Evolutionary conservation across 2,888 invertebrate genomes (phyloP), one percentile per base, ranked within the genome.

Genomic region (Alviniconcha strummeri): DNA sequence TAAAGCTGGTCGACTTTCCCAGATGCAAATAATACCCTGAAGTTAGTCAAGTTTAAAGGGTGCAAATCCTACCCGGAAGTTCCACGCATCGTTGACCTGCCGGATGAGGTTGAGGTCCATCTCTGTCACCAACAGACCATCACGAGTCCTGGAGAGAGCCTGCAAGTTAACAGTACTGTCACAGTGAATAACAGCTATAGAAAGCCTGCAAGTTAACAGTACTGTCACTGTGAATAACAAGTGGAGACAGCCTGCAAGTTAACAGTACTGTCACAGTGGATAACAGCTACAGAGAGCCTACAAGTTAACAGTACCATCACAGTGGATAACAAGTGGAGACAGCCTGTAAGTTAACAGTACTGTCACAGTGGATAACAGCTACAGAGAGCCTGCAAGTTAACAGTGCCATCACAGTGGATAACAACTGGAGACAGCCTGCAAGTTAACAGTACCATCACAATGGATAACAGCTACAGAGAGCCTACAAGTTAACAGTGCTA

Each of bases 41-140:
- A 36, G 36, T 36, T 36, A 36, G 36, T 36, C 36, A 36, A 3
- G 36, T 17, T n/a, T 72, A n/a, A 72, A 72, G 36, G 8, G 11
- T 72, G 36, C n/a, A n/a, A 72, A 72, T 87, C 94, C 94, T 93
- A 96, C 97, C 93, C 96, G 96, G 93, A 99, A 98, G 84, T 97
- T 97, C 98, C 98, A 99, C 88, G 95, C 95, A 92, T 99, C 99
- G 93, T 96, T 97, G 0, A 97, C 95, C 95, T 99, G 99, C 71
- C 98, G 95, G 92, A 98, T 98, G 83, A 98, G 94, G 94, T 99
- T 99, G 86, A 99, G 95, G 94, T 99, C 99, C 89, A 99, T 91
- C 94, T 99, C 97, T 1, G 96, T 95, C 7, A 99, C 95, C 8
- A 99, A 95, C 11, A 99, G 94, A 5, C 99, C 99, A 93, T 98